These are phyloP conservation scores for Contarinia nasturtii DNA, from an alignment of 1,140 invertebrate genomes.

Conservation along the genomic window DNA sequence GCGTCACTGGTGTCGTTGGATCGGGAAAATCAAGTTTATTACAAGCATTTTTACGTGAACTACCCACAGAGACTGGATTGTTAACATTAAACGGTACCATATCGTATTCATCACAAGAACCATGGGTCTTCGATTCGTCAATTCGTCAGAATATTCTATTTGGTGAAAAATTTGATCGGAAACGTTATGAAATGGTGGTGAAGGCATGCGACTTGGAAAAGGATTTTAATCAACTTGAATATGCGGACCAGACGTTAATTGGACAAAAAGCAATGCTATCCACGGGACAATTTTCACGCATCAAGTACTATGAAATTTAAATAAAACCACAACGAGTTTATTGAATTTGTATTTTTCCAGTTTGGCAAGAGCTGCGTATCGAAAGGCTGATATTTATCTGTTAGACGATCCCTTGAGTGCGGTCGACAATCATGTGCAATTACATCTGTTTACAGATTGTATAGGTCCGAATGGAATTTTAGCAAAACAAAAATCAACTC, in stretches of 20 bases:
- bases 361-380: slow-evolving; percentile 26
- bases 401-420: slow-evolving; percentile 69
- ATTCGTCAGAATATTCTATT: slow-evolving; percentile 44
- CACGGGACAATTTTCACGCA: slow-evolving; percentile 52
- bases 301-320: slow-evolving; percentile 23
- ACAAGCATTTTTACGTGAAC: slow-evolving; percentile 47
- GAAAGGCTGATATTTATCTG: slow-evolving; percentile 51
- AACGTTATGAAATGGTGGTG: slow-evolving; percentile 12
- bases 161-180: slow-evolving; percentile 21
- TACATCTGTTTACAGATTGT: slow-evolving; percentile 54
- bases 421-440: slow-evolving; percentile 62
- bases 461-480: slow-evolving; percentile 24
- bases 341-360: neutral
- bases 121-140: slow-evolving; percentile 46
- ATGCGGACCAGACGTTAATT: slow-evolving; percentile 53
- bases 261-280: slow-evolving; percentile 48
- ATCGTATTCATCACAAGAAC: slow-evolving; percentile 53
- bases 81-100: slow-evolving; percentile 38
- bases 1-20: slow-evolving; percentile 37
- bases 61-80: slow-evolving; percentile 37
- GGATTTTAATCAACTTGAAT: slow-evolving; percentile 38
- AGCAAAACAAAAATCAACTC: slow-evolving; percentile 26
- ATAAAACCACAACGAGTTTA: neutral
- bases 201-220: slow-evolving; percentile 29
- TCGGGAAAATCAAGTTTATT: slow-evolving; percentile 48